phyloP scores from a whole-genome alignment of 2,113 vertebrate species.

The Xiphias gladius region DNA sequence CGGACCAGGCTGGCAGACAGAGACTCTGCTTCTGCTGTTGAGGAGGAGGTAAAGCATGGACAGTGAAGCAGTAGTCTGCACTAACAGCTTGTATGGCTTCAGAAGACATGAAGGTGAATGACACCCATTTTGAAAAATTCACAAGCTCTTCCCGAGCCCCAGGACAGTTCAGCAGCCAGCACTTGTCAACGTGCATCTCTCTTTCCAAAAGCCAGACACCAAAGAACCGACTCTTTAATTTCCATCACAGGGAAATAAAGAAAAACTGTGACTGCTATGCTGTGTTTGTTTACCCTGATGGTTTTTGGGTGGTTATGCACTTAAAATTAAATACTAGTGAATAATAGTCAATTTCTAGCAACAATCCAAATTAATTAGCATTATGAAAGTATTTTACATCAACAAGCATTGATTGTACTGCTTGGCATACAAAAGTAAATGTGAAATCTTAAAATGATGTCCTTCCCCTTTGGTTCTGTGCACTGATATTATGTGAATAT shows the following conservation, averaged over 20 bases:
- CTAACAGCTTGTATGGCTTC: not conserved
- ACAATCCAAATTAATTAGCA: not conserved
- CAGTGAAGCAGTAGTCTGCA: slow-evolving; percentile 3
- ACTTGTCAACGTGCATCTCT: not conserved
- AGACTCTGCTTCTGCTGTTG: slow-evolving; percentile 85
- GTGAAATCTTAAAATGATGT: not conserved
- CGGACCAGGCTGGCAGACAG: slow-evolving; percentile 90
- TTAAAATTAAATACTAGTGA: not conserved
- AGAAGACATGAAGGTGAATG: slow-evolving; percentile 11
- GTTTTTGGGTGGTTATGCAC: not conserved
- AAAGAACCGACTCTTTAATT: not conserved
- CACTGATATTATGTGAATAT: not conserved
- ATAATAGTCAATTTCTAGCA: not conserved
- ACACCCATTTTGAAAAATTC: slow-evolving; percentile 8
- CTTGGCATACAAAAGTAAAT: not conserved
- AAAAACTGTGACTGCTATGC: not conserved
- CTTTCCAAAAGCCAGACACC: slow-evolving; percentile 21
- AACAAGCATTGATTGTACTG: not conserved
- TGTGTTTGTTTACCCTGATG: not conserved
- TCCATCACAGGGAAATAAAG: not conserved
- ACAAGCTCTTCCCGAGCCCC: not conserved
- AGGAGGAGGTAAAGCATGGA: slow-evolving; percentile 88
- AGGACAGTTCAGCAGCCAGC: not conserved
- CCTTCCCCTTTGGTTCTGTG: not conserved
- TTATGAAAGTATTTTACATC: not conserved